phyloP scores from a whole-genome alignment of 1,140 invertebrate genomes.

The Potamilus streckersoni region DNA sequence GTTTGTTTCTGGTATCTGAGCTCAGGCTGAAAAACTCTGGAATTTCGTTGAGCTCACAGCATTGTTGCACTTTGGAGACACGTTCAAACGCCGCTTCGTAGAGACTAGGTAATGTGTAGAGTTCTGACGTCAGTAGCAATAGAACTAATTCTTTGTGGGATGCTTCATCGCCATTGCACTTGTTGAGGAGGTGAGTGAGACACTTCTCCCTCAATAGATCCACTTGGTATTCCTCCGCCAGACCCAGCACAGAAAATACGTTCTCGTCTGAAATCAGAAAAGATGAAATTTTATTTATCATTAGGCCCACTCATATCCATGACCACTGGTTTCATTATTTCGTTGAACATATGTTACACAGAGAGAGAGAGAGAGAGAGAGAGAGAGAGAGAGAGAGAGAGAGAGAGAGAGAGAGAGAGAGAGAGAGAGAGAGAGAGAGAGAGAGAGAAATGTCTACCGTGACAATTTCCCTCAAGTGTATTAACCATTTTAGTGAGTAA shows the following conservation, averaged over 20 bases:
- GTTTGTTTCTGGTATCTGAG: conserved; percentile 15
- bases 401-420: too few relatives aligned
- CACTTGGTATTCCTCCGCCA: conserved; percentile 36
- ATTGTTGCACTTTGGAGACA: conserved; percentile 24
- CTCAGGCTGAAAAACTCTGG: conserved; percentile 21
- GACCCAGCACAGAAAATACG: conserved; percentile 20
- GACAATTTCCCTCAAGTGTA: too few relatives aligned
- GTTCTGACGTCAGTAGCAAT: conserved; percentile 22
- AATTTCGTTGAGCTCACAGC: not conserved
- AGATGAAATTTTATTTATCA: not conserved
- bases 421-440: too few relatives aligned
- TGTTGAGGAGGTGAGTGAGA: conserved; percentile 26
- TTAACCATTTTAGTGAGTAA: too few relatives aligned
- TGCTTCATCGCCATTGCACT: conserved; percentile 14
- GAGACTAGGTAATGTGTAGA: conserved; percentile 21
- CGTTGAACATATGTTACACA: too few relatives aligned
- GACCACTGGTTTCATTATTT: too few relatives aligned
- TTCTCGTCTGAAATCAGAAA: conserved; percentile 23
- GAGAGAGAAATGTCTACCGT: too few relatives aligned
- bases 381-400: too few relatives aligned
- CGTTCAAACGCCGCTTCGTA: conserved; percentile 23
- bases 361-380: too few relatives aligned
- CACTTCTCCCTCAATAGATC: conserved; percentile 21
- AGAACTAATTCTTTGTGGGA: conserved; percentile 20
- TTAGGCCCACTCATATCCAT: too few relatives aligned